Evolutionary conservation across 2,113 vertebrate species (phyloP), one percentile per base, ranked within the genome.

Genomic region (Salvelinus sp.): DNA sequence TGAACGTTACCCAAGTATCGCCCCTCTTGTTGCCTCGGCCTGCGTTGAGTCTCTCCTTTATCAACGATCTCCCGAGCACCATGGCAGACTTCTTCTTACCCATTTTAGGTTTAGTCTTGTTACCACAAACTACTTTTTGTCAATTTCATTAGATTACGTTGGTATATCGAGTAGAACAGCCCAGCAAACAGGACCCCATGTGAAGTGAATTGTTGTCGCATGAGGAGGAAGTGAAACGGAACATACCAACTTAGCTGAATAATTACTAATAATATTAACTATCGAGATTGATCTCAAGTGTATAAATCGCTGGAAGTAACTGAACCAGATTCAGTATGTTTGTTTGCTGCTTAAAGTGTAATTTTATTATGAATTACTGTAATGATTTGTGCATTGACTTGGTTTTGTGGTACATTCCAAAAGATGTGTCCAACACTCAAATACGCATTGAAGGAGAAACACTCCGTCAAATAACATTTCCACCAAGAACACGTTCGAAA

Each of bases 1-100:
- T 33, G 3, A 54, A 16, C 67, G 18, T 67, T 87, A 98, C 97
- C 97, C 97, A 97, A 0, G 94, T 85, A 83, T 95, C 92, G 1
- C 77, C 74, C 38, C 86, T 92, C 75, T 91, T 91, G 65, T 88
- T 81, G 22, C 91, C 90, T 47, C 94, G 93, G 25, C 87, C 86
- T 22, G 91, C 84, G 75, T 91, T 92, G 0, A 93, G 86, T 78
- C 93, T 93, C 28, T 96, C 95, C 66, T 94, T 95, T 25, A 96
- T 93, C 60, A 98, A 86, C 7, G 90, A 70, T 81, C 95, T 93
- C 1, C 97, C 97, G 0, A 98, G 50, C 86, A 2, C 90, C 60
- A 10, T 81, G 50, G 13, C 84, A 0, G 75, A 44, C 65, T 91
- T 94, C 83, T 93, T 96, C 79, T 95, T 96, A 3, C 96, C 95